Conservation (phyloP, 1,140 invertebrate genomes). For the Xylocopa sonorina region DNA sequence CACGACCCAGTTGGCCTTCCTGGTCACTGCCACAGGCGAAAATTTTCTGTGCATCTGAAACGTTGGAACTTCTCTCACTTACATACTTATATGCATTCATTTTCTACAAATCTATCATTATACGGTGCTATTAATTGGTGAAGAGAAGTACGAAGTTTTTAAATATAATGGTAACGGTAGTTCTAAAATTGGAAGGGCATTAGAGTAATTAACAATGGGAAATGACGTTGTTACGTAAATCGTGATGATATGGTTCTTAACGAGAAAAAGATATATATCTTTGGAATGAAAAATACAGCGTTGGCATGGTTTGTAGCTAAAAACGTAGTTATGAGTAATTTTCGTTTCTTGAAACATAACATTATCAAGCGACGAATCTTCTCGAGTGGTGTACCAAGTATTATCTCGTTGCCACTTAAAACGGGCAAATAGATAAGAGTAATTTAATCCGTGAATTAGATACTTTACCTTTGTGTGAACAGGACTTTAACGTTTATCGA, state of each 20-base stretch:
- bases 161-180: not conserved
- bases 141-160: not conserved
- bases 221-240: conserved; percentile 1
- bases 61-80: not conserved
- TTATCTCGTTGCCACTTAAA: not conserved
- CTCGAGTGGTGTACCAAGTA: not conserved
- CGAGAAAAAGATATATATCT: conserved; percentile 15
- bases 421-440: not conserved
- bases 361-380: not conserved
- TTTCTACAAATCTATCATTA: too few relatives aligned
- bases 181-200: conserved; percentile 10
- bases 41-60: conserved; percentile 84
- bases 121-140: too few relatives aligned
- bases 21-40: conserved; percentile 86
- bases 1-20: conserved; percentile 85
- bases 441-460: too few relatives aligned
- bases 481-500: too few relatives aligned
- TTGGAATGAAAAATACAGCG: not conserved
- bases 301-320: not conserved
- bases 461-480: too few relatives aligned
- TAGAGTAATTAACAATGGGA: conserved; percentile 7
- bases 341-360: not conserved
- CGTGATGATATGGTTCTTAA: not conserved
- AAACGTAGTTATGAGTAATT: conserved; percentile 13
- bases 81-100: too few relatives aligned